Evolutionary conservation across 2,888 invertebrate genomes (phyloP), one percentile per base, ranked within the genome.

Genomic region (Limnephilus marmoratus): DNA sequence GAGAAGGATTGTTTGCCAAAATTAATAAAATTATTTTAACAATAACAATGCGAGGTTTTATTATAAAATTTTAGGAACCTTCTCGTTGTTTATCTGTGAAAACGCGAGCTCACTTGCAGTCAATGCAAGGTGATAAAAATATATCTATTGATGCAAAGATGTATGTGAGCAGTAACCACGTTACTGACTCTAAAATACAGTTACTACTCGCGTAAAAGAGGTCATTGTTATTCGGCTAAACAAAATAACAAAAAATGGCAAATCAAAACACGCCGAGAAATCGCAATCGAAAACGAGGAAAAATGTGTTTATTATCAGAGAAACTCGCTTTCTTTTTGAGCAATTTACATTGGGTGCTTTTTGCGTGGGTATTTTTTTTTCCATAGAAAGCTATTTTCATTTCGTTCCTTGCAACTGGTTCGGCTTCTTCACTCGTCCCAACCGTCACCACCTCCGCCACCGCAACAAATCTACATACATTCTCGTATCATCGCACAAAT

Each of bases 221-320:
- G 68, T 68, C 68, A 24, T 24, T 68, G n/a, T 68, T 68, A 68
- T 68, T 68, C 24, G 68, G 24, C 68, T 68, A 68, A 68, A 68
- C 68, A 68, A 68, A 68, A 24, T 24, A 68, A n/a, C n/a, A 68
- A 68, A 68, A 68, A 68, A 68, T 68, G 24, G n/a, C 68, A 68
- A 68, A 68, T 68, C 68, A n/a, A 68, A 68, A 68, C 68, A 68
- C 24, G n/a, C 9, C 24, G 68, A 68, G 68, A 68, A 68, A 68
- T 68, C 68, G 68, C 68, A 68, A 68, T 68, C 24, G 68, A 68
- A 68, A 68, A 68, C n/a, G 68, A 68, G 68, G 68, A 68, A 68
- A 68, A 68, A 68, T 68, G 68, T 68, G 68, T 68, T 68, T 68
- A n/a, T 68, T 68, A 68, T 68, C 68, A 68, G 68, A 68, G 68